These are phyloP conservation scores for Yponomeuta sedellus DNA, from an alignment of 2,888 invertebrate genomes.

Conservation along the genomic window DNA sequence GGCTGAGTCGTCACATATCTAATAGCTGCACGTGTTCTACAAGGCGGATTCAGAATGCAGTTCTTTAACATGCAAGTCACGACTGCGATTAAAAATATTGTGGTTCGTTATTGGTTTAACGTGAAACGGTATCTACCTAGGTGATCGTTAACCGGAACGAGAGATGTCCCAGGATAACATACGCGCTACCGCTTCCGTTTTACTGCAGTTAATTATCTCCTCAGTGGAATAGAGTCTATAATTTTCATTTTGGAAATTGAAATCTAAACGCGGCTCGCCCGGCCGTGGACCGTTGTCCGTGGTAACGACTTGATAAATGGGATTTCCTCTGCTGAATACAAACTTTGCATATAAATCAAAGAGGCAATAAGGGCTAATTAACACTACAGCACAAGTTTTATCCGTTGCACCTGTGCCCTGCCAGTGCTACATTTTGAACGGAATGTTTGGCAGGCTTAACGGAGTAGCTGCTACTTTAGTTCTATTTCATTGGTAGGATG, in stretches of 20 bases:
- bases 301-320: slow-evolving; percentile 37
- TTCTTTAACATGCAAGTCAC: not conserved
- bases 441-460: not conserved
- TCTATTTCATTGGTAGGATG: not conserved
- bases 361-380: slow-evolving; percentile 51
- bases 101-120: not conserved
- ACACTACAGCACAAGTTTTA: slow-evolving; percentile 38
- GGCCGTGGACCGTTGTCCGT: slow-evolving; percentile 16
- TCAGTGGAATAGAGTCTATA: slow-evolving; percentile 5
- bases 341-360: slow-evolving; percentile 57
- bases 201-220: slow-evolving; percentile 2
- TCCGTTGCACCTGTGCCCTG: slow-evolving; percentile 48
- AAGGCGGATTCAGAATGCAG: not conserved
- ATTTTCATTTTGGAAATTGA: slow-evolving; percentile 2
- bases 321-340: slow-evolving; percentile 38
- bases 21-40: not conserved
- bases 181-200: slow-evolving; percentile 33
- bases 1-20: not conserved
- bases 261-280: not conserved
- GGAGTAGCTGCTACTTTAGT: not conserved
- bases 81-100: not conserved
- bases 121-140: not conserved
- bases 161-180: slow-evolving; percentile 51
- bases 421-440: slow-evolving; percentile 15
- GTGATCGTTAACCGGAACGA: slow-evolving; percentile 23